Evolutionary conservation across 2,113 vertebrate genomes (phyloP), one percentile per base, ranked within the genome.

Genomic region (Apteryx owenii): DNA sequence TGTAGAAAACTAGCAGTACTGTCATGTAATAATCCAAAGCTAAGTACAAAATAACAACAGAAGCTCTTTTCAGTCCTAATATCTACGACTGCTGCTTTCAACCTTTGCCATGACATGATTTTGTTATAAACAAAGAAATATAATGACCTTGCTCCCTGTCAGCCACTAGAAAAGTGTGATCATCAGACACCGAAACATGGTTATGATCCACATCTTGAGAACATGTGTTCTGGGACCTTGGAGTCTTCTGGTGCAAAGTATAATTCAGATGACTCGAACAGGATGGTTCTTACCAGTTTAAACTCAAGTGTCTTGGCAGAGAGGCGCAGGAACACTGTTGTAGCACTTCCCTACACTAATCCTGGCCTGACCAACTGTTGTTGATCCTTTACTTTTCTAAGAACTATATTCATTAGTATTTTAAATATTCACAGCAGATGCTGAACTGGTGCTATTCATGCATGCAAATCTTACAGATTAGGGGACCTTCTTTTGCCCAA

Each of bases 281-380:
- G 92, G 80, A 90, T 75, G 73, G 72, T 40, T 90, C 76, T 46
- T 48, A 73, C 54, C 71, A 82, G 29, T 60, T 83, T 46, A 36
- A 90, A 50, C 82, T 94, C 85, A n/a, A 95, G 88, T 26, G 69
- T 54, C 83, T 79, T 71, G 93, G 92, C 88, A 88, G 51, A 94
- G 76, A 0, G 46, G 54, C 38, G 62, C 54, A 93, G 88, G 85
- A 90, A 92, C 0, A 5, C 16, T 94, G 79, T 3, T 44, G 69
- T 77, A 93, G 95, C 85, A 90, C 61, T 84, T 79, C 76, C 25
- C 90, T 50, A 0, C 76, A 22, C 82, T 81, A 75, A 92, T 86
- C 92, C 93, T 93, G 88, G 64, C 83, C 84, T 16, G 73, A 68
- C 83, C 83, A 81, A 81, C 82, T 60, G 56, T 5, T 81, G 80